Conservation (phyloP, 1,140 invertebrate species). For the Micrasema longulum region DNA sequence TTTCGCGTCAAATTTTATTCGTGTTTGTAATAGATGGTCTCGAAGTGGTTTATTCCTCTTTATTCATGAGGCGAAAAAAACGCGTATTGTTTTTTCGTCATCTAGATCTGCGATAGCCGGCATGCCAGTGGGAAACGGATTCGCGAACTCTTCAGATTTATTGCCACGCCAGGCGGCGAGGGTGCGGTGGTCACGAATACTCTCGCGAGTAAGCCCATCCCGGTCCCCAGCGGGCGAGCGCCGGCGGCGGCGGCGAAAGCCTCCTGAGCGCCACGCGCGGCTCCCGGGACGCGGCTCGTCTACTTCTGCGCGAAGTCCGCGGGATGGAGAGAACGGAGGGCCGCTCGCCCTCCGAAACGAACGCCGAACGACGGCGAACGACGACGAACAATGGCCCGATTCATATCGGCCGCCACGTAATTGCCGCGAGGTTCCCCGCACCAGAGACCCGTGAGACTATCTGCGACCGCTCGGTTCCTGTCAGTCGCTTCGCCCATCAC, state of each 20-base stretch:
- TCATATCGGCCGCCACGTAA: slow-evolving; percentile 39
- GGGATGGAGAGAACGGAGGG: not conserved
- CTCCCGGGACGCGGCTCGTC: not conserved
- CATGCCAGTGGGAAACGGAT: slow-evolving; percentile 18
- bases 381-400: slow-evolving; percentile 46
- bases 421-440: slow-evolving; percentile 25
- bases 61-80: not conserved
- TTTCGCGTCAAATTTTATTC: not conserved
- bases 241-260: too few species aligned
- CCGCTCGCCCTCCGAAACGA: slow-evolving; percentile 32
- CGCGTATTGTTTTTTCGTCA: slow-evolving; percentile 25
- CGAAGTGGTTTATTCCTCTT: not conserved
- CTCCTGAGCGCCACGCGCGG: not conserved
- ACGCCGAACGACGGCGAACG: slow-evolving; percentile 28
- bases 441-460: too few species aligned
- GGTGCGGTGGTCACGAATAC: slow-evolving; percentile 39
- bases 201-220: slow-evolving; percentile 16
- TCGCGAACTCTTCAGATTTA: slow-evolving; percentile 30
- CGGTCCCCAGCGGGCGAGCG: slow-evolving; percentile 4
- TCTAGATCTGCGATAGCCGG: slow-evolving; percentile 36
- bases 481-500: not conserved
- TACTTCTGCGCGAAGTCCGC: not conserved
- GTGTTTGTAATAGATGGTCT: not conserved
- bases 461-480: not conserved
- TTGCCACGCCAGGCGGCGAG: slow-evolving; percentile 6